Evolutionary conservation across 2,113 vertebrate species (phyloP).

Genomic region (Pelusios castaneus): DNA sequence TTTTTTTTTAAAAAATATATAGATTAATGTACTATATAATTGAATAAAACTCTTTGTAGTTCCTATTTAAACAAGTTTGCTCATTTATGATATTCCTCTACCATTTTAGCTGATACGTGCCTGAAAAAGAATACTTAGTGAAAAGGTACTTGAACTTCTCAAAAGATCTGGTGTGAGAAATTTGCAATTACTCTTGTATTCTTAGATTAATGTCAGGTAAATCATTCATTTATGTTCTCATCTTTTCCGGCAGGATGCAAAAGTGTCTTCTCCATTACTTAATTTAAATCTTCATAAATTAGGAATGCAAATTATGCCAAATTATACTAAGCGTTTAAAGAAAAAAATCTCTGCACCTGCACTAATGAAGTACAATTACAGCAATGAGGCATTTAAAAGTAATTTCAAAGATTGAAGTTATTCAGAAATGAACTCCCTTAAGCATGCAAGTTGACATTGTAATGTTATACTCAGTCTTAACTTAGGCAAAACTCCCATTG

Average conservation of each 20-base stretch:
- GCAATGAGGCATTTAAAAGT: conserved; percentile 60
- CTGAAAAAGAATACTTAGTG: neutral
- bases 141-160: conserved; percentile 50
- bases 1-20: neutral
- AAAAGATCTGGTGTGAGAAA: neutral
- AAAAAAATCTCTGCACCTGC: conserved; percentile 60
- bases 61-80: neutral
- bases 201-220: conserved; percentile 16
- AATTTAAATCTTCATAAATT: conserved; percentile 54
- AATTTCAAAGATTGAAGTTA: conserved; percentile 51
- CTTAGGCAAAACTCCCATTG: neutral
- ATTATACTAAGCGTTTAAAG: conserved; percentile 58
- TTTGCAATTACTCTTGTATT: neutral
- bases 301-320: conserved; percentile 43
- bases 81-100: neutral
- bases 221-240: conserved; percentile 7
- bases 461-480: conserved; percentile 18
- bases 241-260: neutral
- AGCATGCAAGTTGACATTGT: conserved; percentile 27
- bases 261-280: conserved; percentile 3
- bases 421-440: conserved; percentile 42
- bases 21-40: conserved; percentile 21
- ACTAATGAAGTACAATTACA: conserved; percentile 60
- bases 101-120: neutral
- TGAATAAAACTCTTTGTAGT: neutral